Percentiles rank a stretch among this genome's conserved stretches.
Evolutionary conservation across 2,113 vertebrate genomes (phyloP).

Genomic region (Leucopsar rothschildi): DNA sequence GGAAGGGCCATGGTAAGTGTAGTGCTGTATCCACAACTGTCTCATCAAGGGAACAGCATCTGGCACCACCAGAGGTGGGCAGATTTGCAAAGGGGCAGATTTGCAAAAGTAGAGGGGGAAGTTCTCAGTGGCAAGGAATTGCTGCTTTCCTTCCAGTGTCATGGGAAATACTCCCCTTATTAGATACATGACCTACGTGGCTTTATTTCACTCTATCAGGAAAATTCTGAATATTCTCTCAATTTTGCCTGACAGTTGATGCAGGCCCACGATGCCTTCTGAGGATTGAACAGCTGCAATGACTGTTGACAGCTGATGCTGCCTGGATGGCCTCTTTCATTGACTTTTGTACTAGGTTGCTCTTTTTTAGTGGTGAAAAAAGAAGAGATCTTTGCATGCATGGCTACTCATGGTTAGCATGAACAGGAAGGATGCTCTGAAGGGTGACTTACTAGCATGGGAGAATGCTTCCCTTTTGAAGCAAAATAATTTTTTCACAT

Average conservation of each 20-base stretch:
- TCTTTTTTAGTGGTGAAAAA: constrained; percentile 22
- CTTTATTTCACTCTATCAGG: not conserved
- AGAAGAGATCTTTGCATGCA: constrained; percentile 58
- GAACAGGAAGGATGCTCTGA: constrained; percentile 68
- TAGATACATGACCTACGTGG: accelerated
- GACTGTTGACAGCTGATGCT: constrained; percentile 67
- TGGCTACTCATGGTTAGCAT: constrained; percentile 67
- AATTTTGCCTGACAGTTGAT: constrained; percentile 8
- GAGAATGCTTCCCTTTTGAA: constrained; percentile 4
- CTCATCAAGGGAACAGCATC: not conserved
- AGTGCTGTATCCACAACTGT: accelerated
- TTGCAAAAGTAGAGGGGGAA: not conserved
- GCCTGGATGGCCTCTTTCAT: constrained; percentile 3
- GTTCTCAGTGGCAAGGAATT: not conserved
- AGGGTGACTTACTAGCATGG: constrained; percentile 5
- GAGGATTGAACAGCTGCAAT: constrained; percentile 53
- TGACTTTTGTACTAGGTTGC: not conserved
- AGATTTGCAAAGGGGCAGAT: not conserved
- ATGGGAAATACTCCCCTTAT: not conserved
- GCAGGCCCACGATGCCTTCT: constrained; percentile 6
- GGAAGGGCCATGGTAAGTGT: not conserved
- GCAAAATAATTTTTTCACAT: constrained; percentile 2
- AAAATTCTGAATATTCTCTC: not conserved
- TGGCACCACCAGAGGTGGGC: not conserved
- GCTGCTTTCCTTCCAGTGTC: not conserved